Evolutionary conservation across 2,113 vertebrate genomes (phyloP).

Genomic region (Notarius lentiginosus): DNA sequence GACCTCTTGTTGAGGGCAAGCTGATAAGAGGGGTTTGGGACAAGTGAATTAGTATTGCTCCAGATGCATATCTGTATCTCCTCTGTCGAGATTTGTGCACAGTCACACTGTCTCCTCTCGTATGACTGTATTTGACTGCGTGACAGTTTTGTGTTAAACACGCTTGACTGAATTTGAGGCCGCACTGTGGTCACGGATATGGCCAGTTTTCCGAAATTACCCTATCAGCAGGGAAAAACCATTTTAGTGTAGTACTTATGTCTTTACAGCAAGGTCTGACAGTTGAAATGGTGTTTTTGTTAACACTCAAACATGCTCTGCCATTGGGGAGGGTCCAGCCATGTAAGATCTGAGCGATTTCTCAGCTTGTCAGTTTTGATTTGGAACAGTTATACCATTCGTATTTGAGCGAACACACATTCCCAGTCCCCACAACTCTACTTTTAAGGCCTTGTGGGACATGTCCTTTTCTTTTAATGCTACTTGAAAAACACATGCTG

Average conservation of each 20-base stretch:
- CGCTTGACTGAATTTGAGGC: constrained; percentile 57
- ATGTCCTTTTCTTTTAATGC: constrained; percentile 39
- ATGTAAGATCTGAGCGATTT: constrained; percentile 60
- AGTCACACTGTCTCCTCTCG: constrained; percentile 29
- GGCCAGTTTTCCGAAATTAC: constrained; percentile 32
- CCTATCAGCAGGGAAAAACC: constrained; percentile 24
- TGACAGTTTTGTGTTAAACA: constrained; percentile 35
- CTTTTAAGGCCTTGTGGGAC: constrained; percentile 48
- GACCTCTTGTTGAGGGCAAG: constrained; percentile 45
- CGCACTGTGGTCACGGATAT: constrained; percentile 46
- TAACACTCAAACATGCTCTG: constrained; percentile 66
- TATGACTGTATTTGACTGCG: constrained; percentile 21
- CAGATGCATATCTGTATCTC: constrained; percentile 38
- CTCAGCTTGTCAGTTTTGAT: constrained; percentile 69
- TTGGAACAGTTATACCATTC: constrained; percentile 50
- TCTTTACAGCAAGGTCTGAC: constrained; percentile 12
- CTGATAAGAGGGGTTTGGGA: constrained; percentile 51
- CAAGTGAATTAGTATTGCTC: constrained; percentile 53
- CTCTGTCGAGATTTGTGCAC: constrained; percentile 36
- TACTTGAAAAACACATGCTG: constrained; percentile 36
- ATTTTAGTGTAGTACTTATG: constrained; percentile 9
- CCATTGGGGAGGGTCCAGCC: constrained; percentile 62
- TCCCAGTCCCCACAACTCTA: constrained; percentile 39
- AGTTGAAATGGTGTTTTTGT: constrained; percentile 73
- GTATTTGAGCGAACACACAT: constrained; percentile 66